These are phyloP conservation scores for Nasonia longicornis DNA, from an alignment of 1,140 invertebrate genomes.

Conservation along the genomic window DNA sequence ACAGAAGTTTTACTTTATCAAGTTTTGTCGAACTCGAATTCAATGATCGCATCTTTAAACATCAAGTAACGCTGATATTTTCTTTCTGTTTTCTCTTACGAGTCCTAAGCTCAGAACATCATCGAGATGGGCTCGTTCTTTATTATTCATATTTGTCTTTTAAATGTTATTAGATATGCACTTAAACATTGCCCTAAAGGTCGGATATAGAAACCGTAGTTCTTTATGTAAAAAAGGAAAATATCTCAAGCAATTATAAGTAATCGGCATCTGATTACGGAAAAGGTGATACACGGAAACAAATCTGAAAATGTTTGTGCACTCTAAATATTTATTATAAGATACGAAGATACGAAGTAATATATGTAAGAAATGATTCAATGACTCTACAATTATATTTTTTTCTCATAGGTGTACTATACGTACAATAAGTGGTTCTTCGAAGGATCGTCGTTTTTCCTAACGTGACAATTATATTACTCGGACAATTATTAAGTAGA, in stretches of 20 bases:
- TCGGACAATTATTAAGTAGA: conserved; percentile 11
- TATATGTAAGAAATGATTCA: too few species aligned
- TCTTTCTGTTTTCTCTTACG: conserved; percentile 8
- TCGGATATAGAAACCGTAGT: neutral
- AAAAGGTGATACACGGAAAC: neutral
- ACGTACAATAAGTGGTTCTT: conserved; percentile 16
- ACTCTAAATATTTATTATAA: neutral
- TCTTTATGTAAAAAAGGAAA: neutral
- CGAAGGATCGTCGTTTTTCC: neutral
- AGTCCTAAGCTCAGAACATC: conserved; percentile 2
- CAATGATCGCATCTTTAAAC: conserved; percentile 18
- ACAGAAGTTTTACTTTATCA: conserved; percentile 10
- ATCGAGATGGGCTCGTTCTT: neutral
- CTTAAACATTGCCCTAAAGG: conserved; percentile 27
- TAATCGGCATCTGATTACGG: conserved; percentile 17
- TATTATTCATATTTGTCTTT: conserved; percentile 14
- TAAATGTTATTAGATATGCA: conserved; percentile 21
- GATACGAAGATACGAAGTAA: too few species aligned
- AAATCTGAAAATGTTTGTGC: conserved; percentile 5
- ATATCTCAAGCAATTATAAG: conserved; percentile 9
- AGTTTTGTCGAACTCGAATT: conserved; percentile 10
- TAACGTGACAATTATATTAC: neutral
- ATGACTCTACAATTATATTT: neutral
- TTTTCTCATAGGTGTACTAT: neutral
- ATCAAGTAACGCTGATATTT: neutral